phyloP scores from a whole-genome alignment of 2,797 vertebrate species.

The Dallia pectoralis region DNA sequence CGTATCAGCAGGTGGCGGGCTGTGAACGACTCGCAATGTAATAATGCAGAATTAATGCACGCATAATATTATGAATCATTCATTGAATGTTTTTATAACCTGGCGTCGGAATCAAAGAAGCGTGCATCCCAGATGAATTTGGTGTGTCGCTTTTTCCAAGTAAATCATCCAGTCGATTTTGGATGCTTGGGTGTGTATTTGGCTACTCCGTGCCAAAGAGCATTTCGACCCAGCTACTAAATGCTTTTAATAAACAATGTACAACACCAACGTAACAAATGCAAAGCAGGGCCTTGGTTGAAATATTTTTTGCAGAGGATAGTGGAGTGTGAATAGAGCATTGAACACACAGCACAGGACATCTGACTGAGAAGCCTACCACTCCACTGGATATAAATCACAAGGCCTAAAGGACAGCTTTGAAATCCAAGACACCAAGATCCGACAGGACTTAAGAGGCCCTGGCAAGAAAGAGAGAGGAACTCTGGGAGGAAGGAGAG shows the following conservation, averaged over 20 bases:
- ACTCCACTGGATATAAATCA: slow-evolving; percentile 57
- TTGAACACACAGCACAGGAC: background rate
- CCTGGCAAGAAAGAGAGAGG: slow-evolving; percentile 20
- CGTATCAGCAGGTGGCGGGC: slow-evolving; percentile 55
- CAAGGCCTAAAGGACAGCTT: slow-evolving; percentile 43
- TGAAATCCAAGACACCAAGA: slow-evolving; percentile 65
- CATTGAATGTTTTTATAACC: slow-evolving; percentile 23
- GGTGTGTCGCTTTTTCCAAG: background rate
- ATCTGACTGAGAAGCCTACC: background rate
- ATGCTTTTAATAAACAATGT: background rate
- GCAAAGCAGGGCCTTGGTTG: background rate
- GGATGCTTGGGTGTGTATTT: background rate
- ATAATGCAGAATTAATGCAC: slow-evolving; percentile 44
- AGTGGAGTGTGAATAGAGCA: no score
- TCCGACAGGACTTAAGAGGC: slow-evolving; percentile 40
- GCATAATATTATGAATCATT: slow-evolving; percentile 45
- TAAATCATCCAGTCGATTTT: background rate
- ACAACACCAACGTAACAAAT: background rate
- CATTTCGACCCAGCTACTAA: background rate
- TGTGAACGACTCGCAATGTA: slow-evolving; percentile 34
- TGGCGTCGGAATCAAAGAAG: background rate
- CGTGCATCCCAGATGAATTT: background rate
- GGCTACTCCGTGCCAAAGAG: background rate
- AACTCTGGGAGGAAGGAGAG: slow-evolving; percentile 22
- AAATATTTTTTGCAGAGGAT: background rate